Evolutionary conservation across 2,797 vertebrate genomes (phyloP).

Genomic region (Takifugu ocellatus): DNA sequence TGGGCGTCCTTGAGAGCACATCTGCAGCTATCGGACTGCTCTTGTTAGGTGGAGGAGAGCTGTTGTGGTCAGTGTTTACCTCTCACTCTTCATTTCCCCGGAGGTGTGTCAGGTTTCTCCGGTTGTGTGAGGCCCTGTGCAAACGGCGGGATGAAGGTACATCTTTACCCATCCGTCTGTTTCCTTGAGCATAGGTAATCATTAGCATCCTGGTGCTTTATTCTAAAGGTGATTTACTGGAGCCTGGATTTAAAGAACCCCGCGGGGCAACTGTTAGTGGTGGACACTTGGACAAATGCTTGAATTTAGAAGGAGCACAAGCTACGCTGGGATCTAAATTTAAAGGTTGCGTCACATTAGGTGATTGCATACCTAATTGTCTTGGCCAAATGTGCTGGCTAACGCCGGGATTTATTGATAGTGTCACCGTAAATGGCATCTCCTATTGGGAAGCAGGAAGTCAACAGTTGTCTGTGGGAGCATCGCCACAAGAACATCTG

Average conservation of each 20-base stretch:
- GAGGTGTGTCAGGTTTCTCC: conserved; percentile 16
- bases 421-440: too few species aligned
- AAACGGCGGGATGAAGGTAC: neutral
- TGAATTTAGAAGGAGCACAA: neutral
- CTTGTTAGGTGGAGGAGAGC: conserved; percentile 16
- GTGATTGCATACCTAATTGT: too few species aligned
- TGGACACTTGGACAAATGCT: neutral
- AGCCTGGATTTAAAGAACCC: neutral
- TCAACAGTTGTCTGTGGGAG: too few species aligned
- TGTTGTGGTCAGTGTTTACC: conserved; percentile 38
- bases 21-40: conserved; percentile 5
- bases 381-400: too few species aligned
- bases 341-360: too few species aligned
- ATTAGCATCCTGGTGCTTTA: neutral
- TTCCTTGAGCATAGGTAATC: conserved; percentile 14
- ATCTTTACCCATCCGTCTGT: conserved; percentile 1
- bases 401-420: too few species aligned
- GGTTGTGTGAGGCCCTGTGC: neutral
- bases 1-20: conserved; percentile 3
- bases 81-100: conserved; percentile 9
- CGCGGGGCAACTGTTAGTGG: neutral
- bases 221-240: neutral
- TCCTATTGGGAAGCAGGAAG: too few species aligned
- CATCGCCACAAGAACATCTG: too few species aligned
- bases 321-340: too few species aligned